phyloP scores from a whole-genome alignment of 2,113 vertebrate genomes.

The cattle (Bos taurus) region DNA sequence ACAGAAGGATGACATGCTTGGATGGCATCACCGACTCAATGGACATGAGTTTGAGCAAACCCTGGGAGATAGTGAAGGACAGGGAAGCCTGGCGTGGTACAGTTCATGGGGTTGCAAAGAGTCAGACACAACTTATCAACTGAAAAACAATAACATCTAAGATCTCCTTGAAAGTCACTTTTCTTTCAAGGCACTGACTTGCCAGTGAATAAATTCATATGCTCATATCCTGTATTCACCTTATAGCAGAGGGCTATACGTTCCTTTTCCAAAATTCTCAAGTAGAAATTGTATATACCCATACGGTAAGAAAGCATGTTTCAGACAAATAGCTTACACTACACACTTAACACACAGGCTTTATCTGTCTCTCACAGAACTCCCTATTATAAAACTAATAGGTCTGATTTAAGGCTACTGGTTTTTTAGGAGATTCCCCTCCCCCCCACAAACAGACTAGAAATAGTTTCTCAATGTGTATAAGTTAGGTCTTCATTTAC shows the following conservation, averaged over 20 bases:
- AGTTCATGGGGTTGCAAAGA: neutral
- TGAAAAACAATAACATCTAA: neutral
- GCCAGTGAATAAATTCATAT: neutral
- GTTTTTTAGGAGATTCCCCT: neutral
- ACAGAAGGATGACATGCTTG: neutral
- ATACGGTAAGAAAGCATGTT: neutral
- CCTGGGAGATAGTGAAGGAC: neutral
- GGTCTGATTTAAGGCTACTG: neutral
- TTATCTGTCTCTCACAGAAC: slow-evolving; percentile 30
- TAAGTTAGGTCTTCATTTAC: neutral
- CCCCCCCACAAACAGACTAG: slow-evolving; percentile 5
- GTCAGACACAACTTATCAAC: neutral
- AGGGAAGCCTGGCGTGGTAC: neutral
- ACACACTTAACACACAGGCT: neutral
- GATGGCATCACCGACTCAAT: neutral
- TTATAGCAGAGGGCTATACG: neutral
- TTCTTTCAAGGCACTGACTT: neutral
- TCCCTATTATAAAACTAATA: slow-evolving; percentile 34
- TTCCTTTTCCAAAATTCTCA: neutral
- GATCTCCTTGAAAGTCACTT: neutral
- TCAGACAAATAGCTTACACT: slow-evolving; percentile 7
- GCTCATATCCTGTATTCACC: neutral
- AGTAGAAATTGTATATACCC: neutral
- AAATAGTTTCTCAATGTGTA: slow-evolving; percentile 29
- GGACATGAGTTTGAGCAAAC: neutral